Base-by-base conservation (phyloP, 2,888 invertebrate genomes). In the Teinopalpus imperialis region DNA sequence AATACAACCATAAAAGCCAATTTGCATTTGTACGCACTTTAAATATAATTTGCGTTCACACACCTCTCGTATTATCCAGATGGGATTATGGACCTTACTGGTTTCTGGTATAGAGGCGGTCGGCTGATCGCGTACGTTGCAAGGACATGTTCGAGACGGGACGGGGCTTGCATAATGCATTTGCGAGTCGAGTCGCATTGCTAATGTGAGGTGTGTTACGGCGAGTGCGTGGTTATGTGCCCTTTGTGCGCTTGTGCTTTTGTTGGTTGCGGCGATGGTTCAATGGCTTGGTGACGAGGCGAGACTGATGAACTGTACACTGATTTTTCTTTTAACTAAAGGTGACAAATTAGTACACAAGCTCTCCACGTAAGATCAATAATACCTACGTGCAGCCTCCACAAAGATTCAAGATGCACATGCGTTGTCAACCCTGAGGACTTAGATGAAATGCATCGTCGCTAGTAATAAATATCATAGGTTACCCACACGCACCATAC, bases 161-260 rank as follows among this genome's bases (percentile, higher is more conserved):
- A 51, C 53, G 53, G 60, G 59, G 69, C 64, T 67, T 75, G 69
- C 69, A 74, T 73, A 77, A 74, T 73, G 68, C 63, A 69, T 70
- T 66, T 67, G 71, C 65, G 59, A 59, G 57, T 58, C 65, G 59
- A 59, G 57, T 58, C 66, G 79, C 78, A 76, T 77, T 55, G 57
- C 63, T 75, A 77, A 76, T 76, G 56, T 36, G 32, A 26, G 34
- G 18, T 34, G 18, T 26, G 32, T 34, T 18, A 26, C 16, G 8
- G 30, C 21, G 20, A 30, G 13, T 20, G 34, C 32, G 8, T 42
- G 31, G 23, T 43, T 34, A 31, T 20, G 31, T 8, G 31, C 14
- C 30, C 31, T 40, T 30, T 14, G 8, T 16, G 6, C 37, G 13
- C 29, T 34, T 37, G 37, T 42, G 34, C 16, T 46, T 46, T 49